A percentile compares a stretch with the other conserved stretches of the same genome.
phyloP scores from a whole-genome alignment of 2,888 invertebrate genomes.

The Hemicrepidius hirtus region DNA sequence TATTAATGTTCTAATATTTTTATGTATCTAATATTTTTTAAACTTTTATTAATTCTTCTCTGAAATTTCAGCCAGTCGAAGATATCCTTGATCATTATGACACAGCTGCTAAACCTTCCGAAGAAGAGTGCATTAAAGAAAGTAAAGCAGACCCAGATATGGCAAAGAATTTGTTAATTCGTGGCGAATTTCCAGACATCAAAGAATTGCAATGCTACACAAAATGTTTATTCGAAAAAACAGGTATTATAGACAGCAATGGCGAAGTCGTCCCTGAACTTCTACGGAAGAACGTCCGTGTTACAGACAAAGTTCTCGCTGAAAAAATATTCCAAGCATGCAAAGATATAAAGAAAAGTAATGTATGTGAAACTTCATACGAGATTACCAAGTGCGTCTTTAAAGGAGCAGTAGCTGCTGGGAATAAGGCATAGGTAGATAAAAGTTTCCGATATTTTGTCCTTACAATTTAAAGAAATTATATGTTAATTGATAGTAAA shows the following conservation, averaged over 20 bases:
- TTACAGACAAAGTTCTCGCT: not conserved
- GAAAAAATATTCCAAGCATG: conserved; percentile 2
- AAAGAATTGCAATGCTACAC: not conserved
- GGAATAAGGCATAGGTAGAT: not conserved
- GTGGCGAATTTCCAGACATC: not conserved
- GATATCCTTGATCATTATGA: not conserved
- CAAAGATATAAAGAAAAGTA: not conserved
- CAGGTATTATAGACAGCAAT: not conserved
- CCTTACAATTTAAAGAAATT: no score
- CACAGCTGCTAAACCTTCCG: not conserved
- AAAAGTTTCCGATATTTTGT: no score
- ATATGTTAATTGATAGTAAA: no score
- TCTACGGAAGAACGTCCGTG: not conserved
- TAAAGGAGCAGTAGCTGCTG: not conserved
- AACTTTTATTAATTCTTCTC: no score
- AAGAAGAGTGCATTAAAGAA: not conserved
- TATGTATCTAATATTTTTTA: no score
- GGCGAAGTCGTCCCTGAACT: not conserved
- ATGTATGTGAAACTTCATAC: not conserved
- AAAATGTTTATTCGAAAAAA: not conserved
- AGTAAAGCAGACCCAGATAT: not conserved
- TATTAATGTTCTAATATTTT: no score
- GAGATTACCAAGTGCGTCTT: not conserved
- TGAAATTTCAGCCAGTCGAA: not conserved
- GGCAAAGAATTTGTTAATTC: not conserved